A percentile compares a stretch with the other conserved stretches of the same genome.
Evolutionary conservation across 2,888 invertebrate species (phyloP).

Genomic region (Lomographa bimaculata): DNA sequence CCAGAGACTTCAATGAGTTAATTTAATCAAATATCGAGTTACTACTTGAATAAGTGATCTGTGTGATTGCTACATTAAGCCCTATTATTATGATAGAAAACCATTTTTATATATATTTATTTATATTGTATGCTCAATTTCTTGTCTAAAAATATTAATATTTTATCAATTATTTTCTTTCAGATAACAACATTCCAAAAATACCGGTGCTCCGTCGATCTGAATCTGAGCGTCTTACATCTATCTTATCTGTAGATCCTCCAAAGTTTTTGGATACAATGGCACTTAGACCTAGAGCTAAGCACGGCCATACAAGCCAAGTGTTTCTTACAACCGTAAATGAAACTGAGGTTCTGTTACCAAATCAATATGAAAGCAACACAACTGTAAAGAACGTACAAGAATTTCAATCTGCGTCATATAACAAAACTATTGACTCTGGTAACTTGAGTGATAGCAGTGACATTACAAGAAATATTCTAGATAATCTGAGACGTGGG

Average conservation of each 20-base stretch:
- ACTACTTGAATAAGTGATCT: too few species aligned
- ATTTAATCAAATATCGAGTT: too few species aligned
- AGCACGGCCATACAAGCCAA: slow-evolving; percentile 85
- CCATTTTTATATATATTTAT: too few species aligned
- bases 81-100: too few species aligned
- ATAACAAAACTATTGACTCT: slow-evolving; percentile 51
- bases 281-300: slow-evolving; percentile 88
- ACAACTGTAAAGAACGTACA: slow-evolving; percentile 23
- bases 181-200: slow-evolving; percentile 73
- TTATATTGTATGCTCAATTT: too few species aligned
- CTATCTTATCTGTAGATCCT: slow-evolving; percentile 69
- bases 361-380: slow-evolving; percentile 36
- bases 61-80: too few species aligned
- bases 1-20: too few species aligned
- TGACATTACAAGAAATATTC: slow-evolving; percentile 69
- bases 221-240: slow-evolving; percentile 71
- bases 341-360: slow-evolving; percentile 51
- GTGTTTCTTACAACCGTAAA: slow-evolving; percentile 80
- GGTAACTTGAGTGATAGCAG: slow-evolving; percentile 73
- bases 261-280: slow-evolving; percentile 92
- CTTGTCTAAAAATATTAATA: too few species aligned
- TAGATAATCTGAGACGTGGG: slow-evolving; percentile 67
- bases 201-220: slow-evolving; percentile 71
- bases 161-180: slow-evolving; percentile 45
- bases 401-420: slow-evolving; percentile 20